Base-by-base conservation (phyloP, 2,888 invertebrate genomes). In the Rhingia rostrata region DNA sequence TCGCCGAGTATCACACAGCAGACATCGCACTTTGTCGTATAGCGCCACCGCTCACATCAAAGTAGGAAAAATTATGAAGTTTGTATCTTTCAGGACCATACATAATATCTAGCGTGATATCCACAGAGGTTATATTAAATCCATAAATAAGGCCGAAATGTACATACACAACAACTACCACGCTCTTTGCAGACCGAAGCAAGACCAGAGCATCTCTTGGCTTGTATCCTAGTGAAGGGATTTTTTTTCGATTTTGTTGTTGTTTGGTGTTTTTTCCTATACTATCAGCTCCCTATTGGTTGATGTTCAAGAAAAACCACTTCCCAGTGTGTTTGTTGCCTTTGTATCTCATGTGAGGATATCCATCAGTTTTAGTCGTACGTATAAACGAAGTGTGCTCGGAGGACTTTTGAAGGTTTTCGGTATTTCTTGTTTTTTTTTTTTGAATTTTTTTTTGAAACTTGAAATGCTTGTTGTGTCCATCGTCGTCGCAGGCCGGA, bases 61-160 rank as follows among this genome's bases (percentile, higher is more conserved):
- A 80, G 74, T 14, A 74, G 54, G 80, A 75, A 80, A 79, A 84
- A 84, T 84, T 84, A 84, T 84, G 84, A 80, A 84, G 80, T 80
- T 83, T 78, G 58, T 83, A 79, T 74, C 84, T 75, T 74, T 39
- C 80, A 80, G 74, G 60, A 80, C 80, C 84, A 77, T 69, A 60
- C 61, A 83, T 83, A 83, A 82, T 82, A 73, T 78, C 63, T 60
- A 73, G 54, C 73, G 41, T 78, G 78, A 78, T 78, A 78, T 78
- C 72, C 72, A 56, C 60, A 64, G 74, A 75, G 84, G 80, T 84
- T 84, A 84, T 84, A 80, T 84, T 84, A 84, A 84, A 84, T 80
- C 84, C 84, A 84, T 84, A 84, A 84, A 84, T 84, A 84, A 84
- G 63, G 37, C 64, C 45, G 14, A 58, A 60, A 37, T 35, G 69